Evolutionary conservation across 2,113 vertebrate species (phyloP).

Genomic region (Cebidichthys violaceus): DNA sequence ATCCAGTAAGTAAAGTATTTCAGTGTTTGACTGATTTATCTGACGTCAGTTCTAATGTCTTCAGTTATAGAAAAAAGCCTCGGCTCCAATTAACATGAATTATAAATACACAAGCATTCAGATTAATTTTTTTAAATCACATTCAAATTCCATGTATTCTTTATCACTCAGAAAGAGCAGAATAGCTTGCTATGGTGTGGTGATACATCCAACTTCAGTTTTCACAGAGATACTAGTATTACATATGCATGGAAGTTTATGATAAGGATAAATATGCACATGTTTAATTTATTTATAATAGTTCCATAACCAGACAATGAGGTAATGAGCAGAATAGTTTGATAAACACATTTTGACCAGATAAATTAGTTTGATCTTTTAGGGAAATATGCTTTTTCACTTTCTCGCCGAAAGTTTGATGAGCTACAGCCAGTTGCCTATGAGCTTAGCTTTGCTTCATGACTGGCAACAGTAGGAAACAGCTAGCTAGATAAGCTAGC

Average conservation of each 20-base stretch:
- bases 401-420: constrained; percentile 1
- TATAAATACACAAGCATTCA: not conserved
- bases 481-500: not conserved
- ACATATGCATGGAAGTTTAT: not conserved
- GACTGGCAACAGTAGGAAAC: not conserved
- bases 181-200: not conserved
- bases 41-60: not conserved
- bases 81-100: not conserved
- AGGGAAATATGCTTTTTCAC: not conserved
- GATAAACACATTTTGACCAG: not conserved
- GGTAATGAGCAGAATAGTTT: not conserved
- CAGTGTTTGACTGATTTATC: constrained; percentile 17
- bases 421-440: not conserved
- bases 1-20: constrained; percentile 7
- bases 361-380: constrained; percentile 3
- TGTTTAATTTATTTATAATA: not conserved
- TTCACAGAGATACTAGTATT: not conserved
- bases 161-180: not conserved
- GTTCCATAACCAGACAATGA: not conserved
- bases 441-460: not conserved
- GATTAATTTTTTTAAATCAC: not conserved
- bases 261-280: not conserved
- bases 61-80: not conserved
- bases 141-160: not conserved
- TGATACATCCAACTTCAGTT: not conserved